Evolutionary conservation across 2,113 vertebrate genomes (phyloP).

Genomic region (Spilogale gracilis): DNA sequence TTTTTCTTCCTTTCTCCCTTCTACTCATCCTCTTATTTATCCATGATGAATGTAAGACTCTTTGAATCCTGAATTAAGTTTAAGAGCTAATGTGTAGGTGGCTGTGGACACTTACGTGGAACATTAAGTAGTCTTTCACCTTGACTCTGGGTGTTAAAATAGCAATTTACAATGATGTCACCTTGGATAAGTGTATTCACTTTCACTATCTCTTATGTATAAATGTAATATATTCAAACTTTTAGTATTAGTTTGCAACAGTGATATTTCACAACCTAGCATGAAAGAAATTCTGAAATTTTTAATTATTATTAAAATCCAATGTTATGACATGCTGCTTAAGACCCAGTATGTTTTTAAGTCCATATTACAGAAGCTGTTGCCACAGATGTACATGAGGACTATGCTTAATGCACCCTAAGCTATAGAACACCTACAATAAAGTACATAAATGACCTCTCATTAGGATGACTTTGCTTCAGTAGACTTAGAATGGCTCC

Average conservation of each 20-base stretch:
- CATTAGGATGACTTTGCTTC: neutral
- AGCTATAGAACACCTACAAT: neutral
- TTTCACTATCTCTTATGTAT: neutral
- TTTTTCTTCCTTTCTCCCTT: neutral
- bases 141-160: conserved; percentile 6
- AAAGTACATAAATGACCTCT: neutral
- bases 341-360: neutral
- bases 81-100: neutral
- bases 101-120: neutral
- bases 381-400: neutral
- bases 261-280: neutral
- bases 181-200: neutral
- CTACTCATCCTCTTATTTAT: neutral
- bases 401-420: neutral
- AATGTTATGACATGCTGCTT: neutral
- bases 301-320: conserved; percentile 1
- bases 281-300: conserved; percentile 22
- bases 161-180: neutral
- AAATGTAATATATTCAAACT: neutral
- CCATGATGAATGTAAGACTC: neutral
- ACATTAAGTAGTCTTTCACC: neutral
- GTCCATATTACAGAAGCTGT: neutral
- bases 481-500: neutral
- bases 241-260: neutral
- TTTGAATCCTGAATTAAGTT: neutral